These are phyloP conservation scores for Elymnias hypermnestra DNA, from an alignment of 1,140 invertebrate genomes.

Conservation along the genomic window DNA sequence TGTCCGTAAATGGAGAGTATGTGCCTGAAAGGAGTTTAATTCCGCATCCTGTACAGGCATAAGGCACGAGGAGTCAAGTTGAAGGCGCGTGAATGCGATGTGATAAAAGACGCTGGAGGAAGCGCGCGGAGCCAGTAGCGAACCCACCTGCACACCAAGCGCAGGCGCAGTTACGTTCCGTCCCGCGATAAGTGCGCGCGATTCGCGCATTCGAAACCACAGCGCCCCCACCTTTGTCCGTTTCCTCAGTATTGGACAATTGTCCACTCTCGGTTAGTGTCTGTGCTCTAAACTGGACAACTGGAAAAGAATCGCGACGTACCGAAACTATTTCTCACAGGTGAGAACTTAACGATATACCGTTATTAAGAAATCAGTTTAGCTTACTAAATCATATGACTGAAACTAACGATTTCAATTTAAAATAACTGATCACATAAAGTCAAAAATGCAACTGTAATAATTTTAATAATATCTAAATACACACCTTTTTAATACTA, in stretches of 20 bases:
- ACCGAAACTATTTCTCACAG: conserved; percentile 36
- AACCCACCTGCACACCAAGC: conserved; percentile 39
- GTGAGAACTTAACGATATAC: conserved; percentile 40
- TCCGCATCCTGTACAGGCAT: conserved; percentile 14
- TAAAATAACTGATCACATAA: no score
- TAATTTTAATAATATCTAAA: no score
- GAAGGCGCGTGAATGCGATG: conserved; percentile 58
- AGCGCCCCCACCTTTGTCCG: conserved; percentile 35
- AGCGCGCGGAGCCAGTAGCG: conserved; percentile 60
- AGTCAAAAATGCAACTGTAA: no score
- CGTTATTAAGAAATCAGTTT: conserved; percentile 43
- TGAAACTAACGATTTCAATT: conserved; percentile 10
- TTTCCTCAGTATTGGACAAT: conserved; percentile 33
- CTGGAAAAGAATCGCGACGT: conserved; percentile 27
- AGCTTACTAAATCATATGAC: conserved; percentile 49
- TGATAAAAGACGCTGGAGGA: conserved; percentile 59
- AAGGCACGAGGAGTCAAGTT: conserved; percentile 52
- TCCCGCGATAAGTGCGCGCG: conserved; percentile 30
- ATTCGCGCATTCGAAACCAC: conserved; percentile 32
- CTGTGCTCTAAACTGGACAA: conserved; percentile 42
- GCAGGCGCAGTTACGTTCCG: conserved; percentile 39
- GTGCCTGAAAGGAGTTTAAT: no score
- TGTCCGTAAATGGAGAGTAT: no score
- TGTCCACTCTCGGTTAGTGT: conserved; percentile 46
- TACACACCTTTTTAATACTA: no score